Evolutionary conservation across 2,888 invertebrate genomes (phyloP).

Genomic region (Camponotus fellah): DNA sequence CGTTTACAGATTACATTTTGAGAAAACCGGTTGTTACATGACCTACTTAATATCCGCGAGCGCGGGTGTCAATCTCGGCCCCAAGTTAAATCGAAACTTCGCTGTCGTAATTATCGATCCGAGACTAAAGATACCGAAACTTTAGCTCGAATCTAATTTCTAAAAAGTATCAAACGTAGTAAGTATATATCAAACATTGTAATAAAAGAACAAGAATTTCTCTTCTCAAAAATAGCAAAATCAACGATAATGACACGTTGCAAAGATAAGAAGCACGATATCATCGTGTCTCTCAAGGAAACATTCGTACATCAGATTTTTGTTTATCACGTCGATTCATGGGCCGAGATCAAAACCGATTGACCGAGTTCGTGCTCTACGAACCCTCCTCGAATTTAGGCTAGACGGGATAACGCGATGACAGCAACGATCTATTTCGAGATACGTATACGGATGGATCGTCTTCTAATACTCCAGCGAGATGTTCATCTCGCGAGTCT

Average conservation of each 20-base stretch:
- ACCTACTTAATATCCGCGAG: constrained; percentile 46
- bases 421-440: constrained; percentile 47
- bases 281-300: not conserved
- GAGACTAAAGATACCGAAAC: not conserved
- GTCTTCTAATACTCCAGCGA: constrained; percentile 40
- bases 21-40: constrained; percentile 2
- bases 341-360: constrained; percentile 49
- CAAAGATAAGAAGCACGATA: not conserved
- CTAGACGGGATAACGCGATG: constrained; percentile 13
- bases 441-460: constrained; percentile 27
- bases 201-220: not conserved
- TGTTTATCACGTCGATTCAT: constrained; percentile 8
- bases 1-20: constrained; percentile 4
- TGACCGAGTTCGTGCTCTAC: constrained; percentile 5
- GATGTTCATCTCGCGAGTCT: constrained; percentile 35
- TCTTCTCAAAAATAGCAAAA: not conserved
- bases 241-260: not conserved
- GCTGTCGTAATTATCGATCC: not conserved
- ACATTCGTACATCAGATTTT: not conserved
- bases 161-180: not conserved
- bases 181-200: not conserved
- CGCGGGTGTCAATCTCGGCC: constrained; percentile 50
- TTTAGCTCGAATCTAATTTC: not conserved
- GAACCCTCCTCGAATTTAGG: constrained; percentile 12
- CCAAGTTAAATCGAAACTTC: constrained; percentile 40